A percentile compares a stretch with the other conserved stretches of the same genome.
Evolutionary conservation across 2,888 invertebrate genomes (phyloP).

Genomic region (Branchellion lobata): DNA sequence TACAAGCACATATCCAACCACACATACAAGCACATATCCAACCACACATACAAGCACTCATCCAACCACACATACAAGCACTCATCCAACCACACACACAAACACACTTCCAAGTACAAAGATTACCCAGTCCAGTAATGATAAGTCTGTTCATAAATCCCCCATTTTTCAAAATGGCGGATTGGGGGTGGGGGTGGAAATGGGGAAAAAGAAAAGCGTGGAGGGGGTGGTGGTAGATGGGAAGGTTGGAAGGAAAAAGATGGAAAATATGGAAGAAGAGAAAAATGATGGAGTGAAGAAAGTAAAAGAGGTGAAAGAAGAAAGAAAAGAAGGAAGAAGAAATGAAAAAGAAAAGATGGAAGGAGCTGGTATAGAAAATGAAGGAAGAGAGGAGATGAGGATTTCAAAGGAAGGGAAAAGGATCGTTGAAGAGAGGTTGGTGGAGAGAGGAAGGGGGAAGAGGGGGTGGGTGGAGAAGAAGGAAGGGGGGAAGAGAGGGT

Average conservation of each 20-base stretch:
- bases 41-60: too few species aligned
- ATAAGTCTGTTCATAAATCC: too few species aligned
- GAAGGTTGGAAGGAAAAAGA: background rate
- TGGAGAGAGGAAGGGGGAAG: too few species aligned
- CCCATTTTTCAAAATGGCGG: background rate
- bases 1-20: background rate
- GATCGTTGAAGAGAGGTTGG: background rate
- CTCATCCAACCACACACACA: background rate
- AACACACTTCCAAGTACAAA: background rate
- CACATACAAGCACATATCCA: background rate
- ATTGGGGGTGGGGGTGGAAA: background rate
- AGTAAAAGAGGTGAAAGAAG: background rate
- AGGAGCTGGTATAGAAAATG: too few species aligned
- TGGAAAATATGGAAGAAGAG: conserved; percentile 1
- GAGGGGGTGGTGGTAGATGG: background rate
- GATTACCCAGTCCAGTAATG: too few species aligned
- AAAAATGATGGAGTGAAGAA: background rate
- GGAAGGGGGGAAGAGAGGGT: background rate
- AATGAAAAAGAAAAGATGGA: too few species aligned
- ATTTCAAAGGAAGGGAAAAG: background rate
- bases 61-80: conserved; percentile 9
- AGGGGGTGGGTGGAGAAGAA: background rate
- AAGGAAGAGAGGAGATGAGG: background rate
- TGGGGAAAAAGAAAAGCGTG: background rate
- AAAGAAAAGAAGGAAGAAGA: background rate